Evolutionary conservation across 2,888 invertebrate species (phyloP).

Genomic region (Tetragnatha montana): DNA sequence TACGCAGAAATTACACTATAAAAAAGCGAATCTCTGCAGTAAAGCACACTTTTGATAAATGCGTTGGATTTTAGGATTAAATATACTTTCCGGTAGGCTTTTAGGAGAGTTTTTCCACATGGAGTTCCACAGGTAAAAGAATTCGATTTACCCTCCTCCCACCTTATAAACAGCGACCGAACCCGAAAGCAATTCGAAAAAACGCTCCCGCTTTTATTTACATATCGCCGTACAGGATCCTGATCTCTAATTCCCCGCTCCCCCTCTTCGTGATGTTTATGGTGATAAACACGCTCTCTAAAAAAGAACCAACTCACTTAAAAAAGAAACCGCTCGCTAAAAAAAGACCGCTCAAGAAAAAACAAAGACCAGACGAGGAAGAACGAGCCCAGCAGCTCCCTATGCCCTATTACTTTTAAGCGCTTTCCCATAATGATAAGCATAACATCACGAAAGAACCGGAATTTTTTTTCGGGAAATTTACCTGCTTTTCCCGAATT

Average conservation of each 20-base stretch:
- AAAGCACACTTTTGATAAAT: too few relatives aligned
- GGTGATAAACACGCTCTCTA: background rate
- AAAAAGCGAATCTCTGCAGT: too few relatives aligned
- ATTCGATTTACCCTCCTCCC: background rate
- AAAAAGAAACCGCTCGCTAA: background rate
- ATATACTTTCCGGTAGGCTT: too few relatives aligned
- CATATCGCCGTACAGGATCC: background rate
- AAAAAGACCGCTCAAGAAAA: background rate
- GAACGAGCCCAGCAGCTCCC: background rate
- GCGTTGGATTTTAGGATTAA: too few relatives aligned
- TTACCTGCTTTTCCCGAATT: slow-evolving; percentile 35
- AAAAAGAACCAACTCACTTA: background rate
- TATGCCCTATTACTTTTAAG: slow-evolving; percentile 21
- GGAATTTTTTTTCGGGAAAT: background rate
- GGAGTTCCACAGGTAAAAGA: too few relatives aligned
- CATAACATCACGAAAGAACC: slow-evolving; percentile 5
- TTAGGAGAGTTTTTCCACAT: too few relatives aligned
- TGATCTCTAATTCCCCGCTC: background rate
- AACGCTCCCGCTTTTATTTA: background rate
- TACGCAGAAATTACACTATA: too few relatives aligned
- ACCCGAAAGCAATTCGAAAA: background rate
- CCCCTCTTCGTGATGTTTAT: background rate
- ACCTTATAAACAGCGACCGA: background rate
- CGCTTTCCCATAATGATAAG: slow-evolving; percentile 24
- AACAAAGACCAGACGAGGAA: background rate